These are phyloP conservation scores for Drosophila neutralis DNA, from an alignment of 2,888 invertebrate species.

Conservation along the genomic window DNA sequence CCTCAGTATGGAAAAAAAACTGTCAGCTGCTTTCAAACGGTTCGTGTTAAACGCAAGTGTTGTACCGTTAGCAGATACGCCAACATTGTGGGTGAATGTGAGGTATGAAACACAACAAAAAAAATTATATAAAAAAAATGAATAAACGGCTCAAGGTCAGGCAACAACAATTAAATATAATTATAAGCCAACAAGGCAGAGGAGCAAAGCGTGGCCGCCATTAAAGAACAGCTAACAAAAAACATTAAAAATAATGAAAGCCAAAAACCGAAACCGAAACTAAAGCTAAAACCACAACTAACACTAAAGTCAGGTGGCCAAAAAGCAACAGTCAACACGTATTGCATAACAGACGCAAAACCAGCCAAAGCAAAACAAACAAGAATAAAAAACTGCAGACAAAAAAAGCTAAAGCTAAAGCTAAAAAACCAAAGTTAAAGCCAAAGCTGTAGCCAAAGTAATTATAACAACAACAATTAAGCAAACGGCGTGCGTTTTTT, in stretches of 20 bases:
- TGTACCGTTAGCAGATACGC: constrained; percentile 41
- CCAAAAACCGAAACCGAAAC: constrained; percentile 78
- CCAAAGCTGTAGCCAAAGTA: constrained; percentile 58
- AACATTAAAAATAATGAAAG: constrained; percentile 69
- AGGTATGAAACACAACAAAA: constrained; percentile 21
- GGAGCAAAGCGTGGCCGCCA: constrained; percentile 59
- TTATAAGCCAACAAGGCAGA: constrained; percentile 63
- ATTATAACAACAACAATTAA: constrained; percentile 81
- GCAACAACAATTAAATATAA: constrained; percentile 73
- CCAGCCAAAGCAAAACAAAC: constrained; percentile 28
- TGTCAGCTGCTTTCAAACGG: constrained; percentile 52
- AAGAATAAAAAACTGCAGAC: constrained; percentile 41
- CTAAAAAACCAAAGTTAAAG: neutral
- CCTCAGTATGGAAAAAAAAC: constrained; percentile 10
- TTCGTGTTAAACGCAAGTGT: constrained; percentile 39
- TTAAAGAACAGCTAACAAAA: constrained; percentile 54
- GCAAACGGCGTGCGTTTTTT: constrained; percentile 81
- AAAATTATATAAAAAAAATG: constrained; percentile 12
- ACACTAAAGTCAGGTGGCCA: constrained; percentile 24
- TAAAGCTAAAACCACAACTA: constrained; percentile 37
- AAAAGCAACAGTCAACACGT: constrained; percentile 28
- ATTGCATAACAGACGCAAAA: constrained; percentile 70
- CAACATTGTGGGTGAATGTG: constrained; percentile 44
- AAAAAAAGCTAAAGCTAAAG: constrained; percentile 11
- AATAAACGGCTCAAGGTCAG: constrained; percentile 74